Evolutionary conservation across 2,797 vertebrate genomes (phyloP).

Genomic region (Urocyon cinereoargenteus): DNA sequence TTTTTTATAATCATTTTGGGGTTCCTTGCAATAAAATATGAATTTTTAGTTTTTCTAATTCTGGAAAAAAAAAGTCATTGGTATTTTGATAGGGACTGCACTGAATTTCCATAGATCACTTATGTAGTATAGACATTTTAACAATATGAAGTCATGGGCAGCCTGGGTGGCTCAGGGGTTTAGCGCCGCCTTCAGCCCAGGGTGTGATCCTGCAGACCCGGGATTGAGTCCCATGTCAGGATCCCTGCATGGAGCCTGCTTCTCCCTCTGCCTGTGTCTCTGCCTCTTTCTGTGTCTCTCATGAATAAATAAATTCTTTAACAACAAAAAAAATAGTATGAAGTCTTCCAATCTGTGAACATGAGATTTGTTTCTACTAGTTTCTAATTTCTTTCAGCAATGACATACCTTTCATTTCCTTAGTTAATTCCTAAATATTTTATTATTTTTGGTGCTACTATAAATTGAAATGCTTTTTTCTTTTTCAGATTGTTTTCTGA

Average conservation of each 20-base stretch:
- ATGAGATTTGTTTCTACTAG: neutral
- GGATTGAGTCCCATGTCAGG: no score
- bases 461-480: neutral
- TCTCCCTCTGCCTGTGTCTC: no score
- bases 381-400: neutral
- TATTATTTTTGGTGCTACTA: neutral
- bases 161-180: no score
- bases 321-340: neutral
- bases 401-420: neutral
- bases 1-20: neutral
- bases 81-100: neutral
- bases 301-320: no score
- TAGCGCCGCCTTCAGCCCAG: no score
- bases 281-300: no score
- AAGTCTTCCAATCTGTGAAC: neutral
- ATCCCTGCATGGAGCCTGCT: no score
- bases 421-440: neutral
- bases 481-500: neutral
- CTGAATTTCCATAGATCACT: neutral
- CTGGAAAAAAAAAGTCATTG: neutral
- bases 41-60: neutral
- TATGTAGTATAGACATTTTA: neutral
- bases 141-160: neutral
- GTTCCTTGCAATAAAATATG: neutral
- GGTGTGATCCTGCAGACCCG: no score